Conservation (phyloP, 2,113 vertebrate species). For the Cochlearius cochlearius region DNA sequence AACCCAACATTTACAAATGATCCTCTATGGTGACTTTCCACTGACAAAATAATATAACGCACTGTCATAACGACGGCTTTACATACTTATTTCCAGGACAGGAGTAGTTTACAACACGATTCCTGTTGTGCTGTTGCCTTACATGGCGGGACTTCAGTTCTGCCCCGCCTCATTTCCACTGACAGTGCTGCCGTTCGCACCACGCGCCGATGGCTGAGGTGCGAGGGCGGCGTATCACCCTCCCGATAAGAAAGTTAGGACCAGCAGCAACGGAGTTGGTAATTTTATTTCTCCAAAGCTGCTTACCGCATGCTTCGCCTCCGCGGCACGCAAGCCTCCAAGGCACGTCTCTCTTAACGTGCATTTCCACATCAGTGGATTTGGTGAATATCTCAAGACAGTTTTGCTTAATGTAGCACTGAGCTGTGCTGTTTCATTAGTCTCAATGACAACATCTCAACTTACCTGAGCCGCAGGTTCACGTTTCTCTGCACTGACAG, state of each 20-base stretch:
- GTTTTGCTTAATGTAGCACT: constrained; percentile 25
- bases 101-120: background rate
- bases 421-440: constrained; percentile 33
- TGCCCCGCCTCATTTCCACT: background rate
- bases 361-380: background rate
- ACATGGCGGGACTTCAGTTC: background rate
- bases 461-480: background rate
- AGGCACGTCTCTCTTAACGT: background rate
- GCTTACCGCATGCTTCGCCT: background rate
- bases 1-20: background rate
- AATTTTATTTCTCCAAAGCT: constrained; percentile 17
- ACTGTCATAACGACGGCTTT: background rate
- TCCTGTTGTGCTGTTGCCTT: background rate
- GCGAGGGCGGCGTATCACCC: background rate
- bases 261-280: background rate
- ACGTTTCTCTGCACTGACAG: background rate
- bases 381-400: constrained; percentile 9
- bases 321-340: background rate
- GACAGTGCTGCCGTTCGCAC: background rate
- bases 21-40: background rate
- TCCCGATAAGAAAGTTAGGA: background rate
- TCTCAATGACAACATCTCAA: constrained; percentile 19
- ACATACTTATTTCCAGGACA: background rate
- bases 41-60: background rate
- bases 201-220: accelerated